Evolutionary conservation across 2,888 invertebrate species (phyloP).

Genomic region (Drosophila suboccidentalis): DNA sequence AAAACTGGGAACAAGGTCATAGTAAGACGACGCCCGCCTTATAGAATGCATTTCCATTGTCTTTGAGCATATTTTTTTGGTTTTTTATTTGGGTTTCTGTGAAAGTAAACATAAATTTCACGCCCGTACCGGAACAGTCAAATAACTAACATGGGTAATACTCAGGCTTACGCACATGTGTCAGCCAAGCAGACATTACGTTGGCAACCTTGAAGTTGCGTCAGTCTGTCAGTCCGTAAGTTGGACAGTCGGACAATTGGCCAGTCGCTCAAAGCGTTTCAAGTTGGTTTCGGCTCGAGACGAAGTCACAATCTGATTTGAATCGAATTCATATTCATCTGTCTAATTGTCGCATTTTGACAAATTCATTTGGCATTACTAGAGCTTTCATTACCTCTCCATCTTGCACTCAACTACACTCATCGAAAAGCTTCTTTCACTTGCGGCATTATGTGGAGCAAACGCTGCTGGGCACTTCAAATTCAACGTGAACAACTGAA

Average conservation of each 20-base stretch:
- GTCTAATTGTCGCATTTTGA: slow-evolving; percentile 75
- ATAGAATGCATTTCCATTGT: slow-evolving; percentile 75
- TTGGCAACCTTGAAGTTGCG: slow-evolving; percentile 71
- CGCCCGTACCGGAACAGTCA: slow-evolving; percentile 65
- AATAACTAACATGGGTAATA: slow-evolving; percentile 35
- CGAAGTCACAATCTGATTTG: neutral
- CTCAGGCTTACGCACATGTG: slow-evolving; percentile 27
- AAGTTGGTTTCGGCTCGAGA: neutral
- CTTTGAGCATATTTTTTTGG: slow-evolving; percentile 11
- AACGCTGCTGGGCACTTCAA: slow-evolving; percentile 22
- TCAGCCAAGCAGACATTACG: slow-evolving; percentile 22
- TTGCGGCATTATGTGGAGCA: slow-evolving; percentile 64
- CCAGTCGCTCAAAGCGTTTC: slow-evolving; percentile 14
- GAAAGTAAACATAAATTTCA: slow-evolving; percentile 70
- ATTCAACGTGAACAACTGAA: neutral
- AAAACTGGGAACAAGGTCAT: slow-evolving; percentile 61
- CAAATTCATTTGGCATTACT: slow-evolving; percentile 68
- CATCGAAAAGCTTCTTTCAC: slow-evolving; percentile 68
- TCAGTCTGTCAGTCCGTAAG: slow-evolving; percentile 32
- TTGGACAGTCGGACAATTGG: slow-evolving; percentile 10
- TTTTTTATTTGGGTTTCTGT: slow-evolving; percentile 37
- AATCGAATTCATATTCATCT: slow-evolving; percentile 25
- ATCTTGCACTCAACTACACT: slow-evolving; percentile 37
- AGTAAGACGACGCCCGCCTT: slow-evolving; percentile 9
- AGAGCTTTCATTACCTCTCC: slow-evolving; percentile 67